phyloP scores from a whole-genome alignment of 1,140 invertebrate species.

The Mercenaria mercenaria region DNA sequence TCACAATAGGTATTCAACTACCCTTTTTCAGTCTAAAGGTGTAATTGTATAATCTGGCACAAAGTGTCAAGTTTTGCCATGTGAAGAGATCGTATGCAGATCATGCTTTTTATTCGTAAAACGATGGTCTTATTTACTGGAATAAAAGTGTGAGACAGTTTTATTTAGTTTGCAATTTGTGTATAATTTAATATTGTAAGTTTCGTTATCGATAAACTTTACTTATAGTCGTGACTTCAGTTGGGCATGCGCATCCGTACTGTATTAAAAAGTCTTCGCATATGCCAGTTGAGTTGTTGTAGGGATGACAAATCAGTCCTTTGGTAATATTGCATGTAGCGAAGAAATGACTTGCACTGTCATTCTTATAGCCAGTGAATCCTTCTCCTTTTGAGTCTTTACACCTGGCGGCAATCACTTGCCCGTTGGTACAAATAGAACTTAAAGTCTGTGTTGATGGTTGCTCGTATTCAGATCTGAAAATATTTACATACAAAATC shows the following conservation, averaged over 20 bases:
- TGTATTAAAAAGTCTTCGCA: slow-evolving; percentile 32
- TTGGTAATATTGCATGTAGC: background rate
- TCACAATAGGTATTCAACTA: no score
- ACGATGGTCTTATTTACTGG: no score
- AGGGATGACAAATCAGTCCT: slow-evolving; percentile 20
- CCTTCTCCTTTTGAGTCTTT: slow-evolving; percentile 8
- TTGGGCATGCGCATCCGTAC: slow-evolving; percentile 4
- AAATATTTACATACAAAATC: no score
- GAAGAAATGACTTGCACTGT: background rate
- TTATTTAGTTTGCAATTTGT: no score
- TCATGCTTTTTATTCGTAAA: no score
- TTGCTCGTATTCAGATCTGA: slow-evolving; percentile 11
- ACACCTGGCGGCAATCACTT: background rate
- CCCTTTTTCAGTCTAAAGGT: no score
- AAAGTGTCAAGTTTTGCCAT: no score
- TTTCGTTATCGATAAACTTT: no score
- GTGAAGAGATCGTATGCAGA: no score
- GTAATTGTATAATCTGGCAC: no score
- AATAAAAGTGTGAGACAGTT: no score
- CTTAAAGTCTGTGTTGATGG: background rate
- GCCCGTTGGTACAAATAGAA: background rate
- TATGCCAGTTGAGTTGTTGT: background rate
- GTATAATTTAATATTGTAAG: no score
- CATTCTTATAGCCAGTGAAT: slow-evolving; percentile 4
- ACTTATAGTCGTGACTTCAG: background rate